Conservation (phyloP, 2,113 vertebrate species). For the Saguinus imperator region DNA sequence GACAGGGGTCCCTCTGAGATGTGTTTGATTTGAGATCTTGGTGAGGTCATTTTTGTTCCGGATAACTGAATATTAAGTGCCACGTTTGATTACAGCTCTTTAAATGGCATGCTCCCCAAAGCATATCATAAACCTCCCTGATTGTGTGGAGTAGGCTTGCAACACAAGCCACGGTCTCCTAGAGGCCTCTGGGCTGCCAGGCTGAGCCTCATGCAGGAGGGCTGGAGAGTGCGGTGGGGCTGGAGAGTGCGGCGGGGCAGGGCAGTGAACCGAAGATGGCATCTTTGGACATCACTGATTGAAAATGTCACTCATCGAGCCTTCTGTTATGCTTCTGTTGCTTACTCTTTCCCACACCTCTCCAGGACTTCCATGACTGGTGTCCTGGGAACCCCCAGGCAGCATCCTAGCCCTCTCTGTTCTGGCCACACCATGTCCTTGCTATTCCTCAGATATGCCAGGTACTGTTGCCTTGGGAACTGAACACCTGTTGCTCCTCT, state of each 20-base stretch:
- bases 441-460: neutral
- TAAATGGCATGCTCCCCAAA: neutral
- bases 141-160: fast-evolving
- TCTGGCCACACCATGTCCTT: neutral
- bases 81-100: too few relatives aligned
- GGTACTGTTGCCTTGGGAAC: too few relatives aligned
- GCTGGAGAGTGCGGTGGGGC: neutral
- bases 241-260: neutral
- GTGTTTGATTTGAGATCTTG: neutral
- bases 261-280: too few relatives aligned
- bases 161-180: too few relatives aligned
- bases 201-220: fast-evolving
- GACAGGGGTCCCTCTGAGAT: neutral
- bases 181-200: fast-evolving
- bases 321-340: neutral
- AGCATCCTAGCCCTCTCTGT: too few relatives aligned
- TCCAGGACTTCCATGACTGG: neutral
- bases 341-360: fast-evolving
- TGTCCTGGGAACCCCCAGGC: too few relatives aligned
- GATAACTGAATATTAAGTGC: neutral
- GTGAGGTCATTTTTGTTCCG: neutral
- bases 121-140: neutral
- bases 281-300: fast-evolving
- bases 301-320: too few relatives aligned
- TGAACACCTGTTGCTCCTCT: neutral